Conservation (phyloP, 2,797 vertebrate species). For the Graptemys geographica region DNA sequence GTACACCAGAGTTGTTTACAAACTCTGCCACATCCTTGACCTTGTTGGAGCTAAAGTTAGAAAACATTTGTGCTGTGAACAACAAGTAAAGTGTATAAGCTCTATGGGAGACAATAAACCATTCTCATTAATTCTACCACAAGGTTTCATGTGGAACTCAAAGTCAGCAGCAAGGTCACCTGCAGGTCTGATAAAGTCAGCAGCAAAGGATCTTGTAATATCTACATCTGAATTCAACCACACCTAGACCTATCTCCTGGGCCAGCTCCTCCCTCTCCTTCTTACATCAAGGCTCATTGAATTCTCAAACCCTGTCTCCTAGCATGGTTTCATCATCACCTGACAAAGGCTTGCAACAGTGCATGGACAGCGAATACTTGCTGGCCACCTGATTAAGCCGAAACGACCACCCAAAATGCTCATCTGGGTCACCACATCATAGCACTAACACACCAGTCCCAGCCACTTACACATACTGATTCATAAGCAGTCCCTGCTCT, state of each 20-base stretch:
- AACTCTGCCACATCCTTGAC: neutral
- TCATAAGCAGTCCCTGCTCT: neutral
- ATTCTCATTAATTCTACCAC: neutral
- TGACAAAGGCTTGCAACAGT: neutral
- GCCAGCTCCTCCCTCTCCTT: neutral
- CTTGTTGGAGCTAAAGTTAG: neutral
- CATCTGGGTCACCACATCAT: neutral
- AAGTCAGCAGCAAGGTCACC: neutral
- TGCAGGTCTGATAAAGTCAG: accelerated
- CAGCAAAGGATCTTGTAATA: neutral
- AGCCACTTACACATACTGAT: neutral
- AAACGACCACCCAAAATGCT: neutral
- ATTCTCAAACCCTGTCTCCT: neutral
- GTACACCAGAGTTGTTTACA: constrained; percentile 29
- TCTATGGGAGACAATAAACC: neutral
- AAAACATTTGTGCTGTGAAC: neutral
- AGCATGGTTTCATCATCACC: accelerated
- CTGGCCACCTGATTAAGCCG: neutral
- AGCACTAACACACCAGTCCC: accelerated
- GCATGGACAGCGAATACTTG: neutral
- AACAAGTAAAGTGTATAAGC: neutral
- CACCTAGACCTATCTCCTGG: neutral
- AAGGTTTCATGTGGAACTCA: accelerated
- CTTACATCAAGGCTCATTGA: neutral
- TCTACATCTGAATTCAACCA: neutral